Base-by-base conservation (phyloP, 2,888 invertebrate genomes). In the Heteromurus nitidus region DNA sequence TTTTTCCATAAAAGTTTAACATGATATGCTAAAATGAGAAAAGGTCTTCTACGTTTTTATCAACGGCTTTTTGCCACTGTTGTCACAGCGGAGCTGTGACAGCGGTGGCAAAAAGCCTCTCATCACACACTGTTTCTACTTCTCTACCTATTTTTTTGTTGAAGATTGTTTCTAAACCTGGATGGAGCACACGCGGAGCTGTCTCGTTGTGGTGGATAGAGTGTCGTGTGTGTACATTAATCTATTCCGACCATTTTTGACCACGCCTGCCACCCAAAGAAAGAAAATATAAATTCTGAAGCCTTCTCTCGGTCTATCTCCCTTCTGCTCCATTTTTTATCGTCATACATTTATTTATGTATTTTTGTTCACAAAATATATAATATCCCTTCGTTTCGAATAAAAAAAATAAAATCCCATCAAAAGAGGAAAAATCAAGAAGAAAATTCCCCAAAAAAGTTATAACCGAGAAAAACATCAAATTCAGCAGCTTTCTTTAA, bases 211-310 rank as follows among this genome's bases (percentile, higher is more conserved):
- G 62, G n/a, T n/a, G n/a, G n/a, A n/a, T n/a, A n/a, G 55, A 50
- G 50, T 76, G 60, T 68, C 60, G 68, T 69, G 75, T 58, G 74
- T 80, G 65, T 77, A 76, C 82, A 84, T 82, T 82, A 81, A 82
- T 83, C 80, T 82, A 80, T 82, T 83, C 69, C 82, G 79, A 84
- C 83, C 84, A 84, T 82, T 85, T 76, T 58, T 76, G 84, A 82
- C 84, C 84, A 84, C 84, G 84, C 84, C 84, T 77, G 84, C 72
- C 50, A 26, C 3, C 55, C 55, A 20, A n/a, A 5, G 24, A 55
- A 55, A 20, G 22, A 26, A 22, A 55, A 50, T 5, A 50, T 11
- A 50, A 26, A 7, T 28, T 26, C 62, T 62, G 58, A 1, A 13
- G 3, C n/a, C 53, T 53, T 53, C 53, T 60, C 42, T n/a, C 20